These are phyloP conservation scores for Gnathonemus echidnorhynchus DNA, from an alignment of 2,113 vertebrate genomes.

Conservation along the genomic window DNA sequence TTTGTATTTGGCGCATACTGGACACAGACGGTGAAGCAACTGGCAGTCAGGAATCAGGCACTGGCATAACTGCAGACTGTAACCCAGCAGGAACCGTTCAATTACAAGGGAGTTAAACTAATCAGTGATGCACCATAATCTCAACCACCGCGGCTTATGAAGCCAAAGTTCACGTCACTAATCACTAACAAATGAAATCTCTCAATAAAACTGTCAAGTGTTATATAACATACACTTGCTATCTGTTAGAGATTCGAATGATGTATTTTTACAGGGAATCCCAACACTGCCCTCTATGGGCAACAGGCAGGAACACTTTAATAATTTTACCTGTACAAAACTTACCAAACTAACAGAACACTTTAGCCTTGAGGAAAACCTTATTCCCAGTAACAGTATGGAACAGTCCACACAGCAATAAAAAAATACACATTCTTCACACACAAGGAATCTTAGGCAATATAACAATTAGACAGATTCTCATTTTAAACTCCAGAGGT, in stretches of 20 bases:
- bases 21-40: neutral
- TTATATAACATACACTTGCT: neutral
- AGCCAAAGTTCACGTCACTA: neutral
- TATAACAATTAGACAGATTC: neutral
- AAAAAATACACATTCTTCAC: neutral
- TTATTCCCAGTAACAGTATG: neutral
- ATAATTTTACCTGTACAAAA: neutral
- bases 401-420: neutral
- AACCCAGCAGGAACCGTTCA: neutral
- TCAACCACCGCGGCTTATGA: neutral
- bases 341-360: neutral
- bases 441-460: neutral
- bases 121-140: neutral
- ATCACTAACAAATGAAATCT: neutral
- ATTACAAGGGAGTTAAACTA: neutral
- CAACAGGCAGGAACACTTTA: neutral
- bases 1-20: neutral
- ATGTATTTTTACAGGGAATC: neutral
- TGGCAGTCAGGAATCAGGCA: neutral
- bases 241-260: neutral
- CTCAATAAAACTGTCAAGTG: neutral
- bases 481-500: neutral
- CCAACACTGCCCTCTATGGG: neutral
- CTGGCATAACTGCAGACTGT: neutral
- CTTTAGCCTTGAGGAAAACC: neutral